These are phyloP conservation scores for Hydropsyche betteni DNA, from an alignment of 2,888 invertebrate genomes.

Conservation along the genomic window DNA sequence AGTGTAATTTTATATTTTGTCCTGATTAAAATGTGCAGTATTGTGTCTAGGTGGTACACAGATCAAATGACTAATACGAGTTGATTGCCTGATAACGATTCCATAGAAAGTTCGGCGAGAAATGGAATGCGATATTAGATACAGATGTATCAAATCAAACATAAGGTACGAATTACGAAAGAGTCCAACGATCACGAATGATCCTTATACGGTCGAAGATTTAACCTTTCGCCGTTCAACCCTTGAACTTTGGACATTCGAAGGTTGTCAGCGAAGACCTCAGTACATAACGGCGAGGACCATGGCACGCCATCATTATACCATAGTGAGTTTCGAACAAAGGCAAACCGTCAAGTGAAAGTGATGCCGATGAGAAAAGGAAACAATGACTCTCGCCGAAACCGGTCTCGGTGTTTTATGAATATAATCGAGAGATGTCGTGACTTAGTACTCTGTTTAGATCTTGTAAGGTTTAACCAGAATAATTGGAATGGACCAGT, in stretches of 20 bases:
- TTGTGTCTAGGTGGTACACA: too few species aligned
- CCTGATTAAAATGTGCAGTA: too few species aligned
- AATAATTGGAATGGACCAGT: too few species aligned
- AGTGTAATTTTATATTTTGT: too few species aligned
- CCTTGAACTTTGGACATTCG: conserved; percentile 5
- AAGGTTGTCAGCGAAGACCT: not conserved
- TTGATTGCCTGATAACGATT: too few species aligned
- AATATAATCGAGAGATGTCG: not conserved
- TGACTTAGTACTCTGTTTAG: not conserved
- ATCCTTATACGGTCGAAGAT: too few species aligned
- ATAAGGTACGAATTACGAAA: not conserved
- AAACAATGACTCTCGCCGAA: conserved; percentile 35
- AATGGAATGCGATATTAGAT: too few species aligned
- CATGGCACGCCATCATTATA: conserved; percentile 1
- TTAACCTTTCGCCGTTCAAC: not conserved
- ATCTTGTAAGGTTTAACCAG: too few species aligned
- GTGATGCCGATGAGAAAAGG: conserved; percentile 29
- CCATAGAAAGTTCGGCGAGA: too few species aligned
- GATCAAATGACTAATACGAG: too few species aligned
- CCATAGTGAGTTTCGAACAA: conserved; percentile 28
- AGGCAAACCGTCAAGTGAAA: conserved; percentile 6
- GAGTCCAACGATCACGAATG: not conserved
- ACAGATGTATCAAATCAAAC: not conserved
- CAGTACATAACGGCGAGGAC: not conserved
- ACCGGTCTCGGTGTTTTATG: conserved; percentile 14